Percentiles rank a stretch among this genome's conserved stretches.
Conservation (phyloP, 2,797 vertebrate genomes). For the Jordanella pulchra region DNA sequence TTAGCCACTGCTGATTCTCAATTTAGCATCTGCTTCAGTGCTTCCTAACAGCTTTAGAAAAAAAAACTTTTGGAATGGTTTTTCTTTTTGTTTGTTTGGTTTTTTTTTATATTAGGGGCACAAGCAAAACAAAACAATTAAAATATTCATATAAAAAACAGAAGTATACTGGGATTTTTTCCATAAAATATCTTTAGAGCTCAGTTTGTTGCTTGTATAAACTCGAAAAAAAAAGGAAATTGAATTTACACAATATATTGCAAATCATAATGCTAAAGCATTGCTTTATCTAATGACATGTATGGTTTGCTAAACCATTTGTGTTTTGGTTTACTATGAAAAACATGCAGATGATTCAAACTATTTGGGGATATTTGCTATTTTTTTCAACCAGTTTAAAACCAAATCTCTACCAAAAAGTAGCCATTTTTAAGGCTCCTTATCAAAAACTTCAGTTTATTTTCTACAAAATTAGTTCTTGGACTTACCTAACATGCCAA, state of each 20-base stretch:
- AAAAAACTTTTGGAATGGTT: too few species aligned
- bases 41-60: too few species aligned
- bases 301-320: too few species aligned
- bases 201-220: too few species aligned
- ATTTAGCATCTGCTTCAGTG: background rate
- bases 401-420: background rate
- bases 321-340: too few species aligned
- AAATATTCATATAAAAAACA: background rate
- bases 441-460: too few species aligned
- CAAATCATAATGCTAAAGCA: too few species aligned
- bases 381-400: background rate
- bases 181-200: too few species aligned
- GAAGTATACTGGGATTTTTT: too few species aligned
- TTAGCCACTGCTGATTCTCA: background rate
- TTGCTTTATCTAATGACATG: too few species aligned
- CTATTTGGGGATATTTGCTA: background rate
- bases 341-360: background rate
- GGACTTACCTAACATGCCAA: conserved; percentile 95
- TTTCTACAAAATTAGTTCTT: conserved; percentile 6
- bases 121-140: background rate
- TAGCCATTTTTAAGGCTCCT: background rate
- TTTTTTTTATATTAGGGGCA: background rate
- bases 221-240: too few species aligned
- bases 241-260: too few species aligned
- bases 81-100: background rate